phyloP scores from a whole-genome alignment of 2,797 vertebrate genomes.

The Morelia viridis region DNA sequence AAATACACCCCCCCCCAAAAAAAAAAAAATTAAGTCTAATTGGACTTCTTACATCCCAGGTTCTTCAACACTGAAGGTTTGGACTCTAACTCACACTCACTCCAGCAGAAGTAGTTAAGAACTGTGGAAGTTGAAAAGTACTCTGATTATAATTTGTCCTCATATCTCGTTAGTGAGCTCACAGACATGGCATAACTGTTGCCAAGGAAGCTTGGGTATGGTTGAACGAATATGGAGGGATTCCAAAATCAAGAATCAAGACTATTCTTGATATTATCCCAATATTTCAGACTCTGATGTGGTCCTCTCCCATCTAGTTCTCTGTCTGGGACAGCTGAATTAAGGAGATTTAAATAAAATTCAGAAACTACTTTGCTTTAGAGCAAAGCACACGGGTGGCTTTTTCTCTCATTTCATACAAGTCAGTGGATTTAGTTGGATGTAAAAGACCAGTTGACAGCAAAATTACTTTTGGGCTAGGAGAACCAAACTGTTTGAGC shows the following conservation, averaged over 20 bases:
- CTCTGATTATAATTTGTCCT: conserved; percentile 4
- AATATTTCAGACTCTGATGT: background rate
- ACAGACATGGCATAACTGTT: background rate
- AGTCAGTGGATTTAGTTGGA: background rate
- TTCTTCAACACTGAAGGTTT: background rate
- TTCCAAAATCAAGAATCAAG: background rate
- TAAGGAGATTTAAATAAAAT: background rate
- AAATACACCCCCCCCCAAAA: too few relatives aligned
- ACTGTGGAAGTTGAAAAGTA: background rate
- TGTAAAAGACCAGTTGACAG: background rate
- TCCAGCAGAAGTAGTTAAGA: background rate
- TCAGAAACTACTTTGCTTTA: background rate
- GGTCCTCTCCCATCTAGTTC: background rate
- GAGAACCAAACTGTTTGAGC: background rate
- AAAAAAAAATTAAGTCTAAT: conserved; percentile 7
- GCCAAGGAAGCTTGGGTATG: background rate
- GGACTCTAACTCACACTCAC: background rate
- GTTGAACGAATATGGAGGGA: background rate
- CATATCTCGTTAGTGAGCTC: background rate
- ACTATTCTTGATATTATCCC: background rate
- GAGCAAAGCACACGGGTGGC: background rate
- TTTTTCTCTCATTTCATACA: background rate
- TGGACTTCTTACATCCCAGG: background rate
- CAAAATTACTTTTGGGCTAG: background rate
- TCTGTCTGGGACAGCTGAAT: background rate